These are phyloP conservation scores for Pollimyrus isidori DNA, from an alignment of 2,113 vertebrate species.

Conservation along the genomic window DNA sequence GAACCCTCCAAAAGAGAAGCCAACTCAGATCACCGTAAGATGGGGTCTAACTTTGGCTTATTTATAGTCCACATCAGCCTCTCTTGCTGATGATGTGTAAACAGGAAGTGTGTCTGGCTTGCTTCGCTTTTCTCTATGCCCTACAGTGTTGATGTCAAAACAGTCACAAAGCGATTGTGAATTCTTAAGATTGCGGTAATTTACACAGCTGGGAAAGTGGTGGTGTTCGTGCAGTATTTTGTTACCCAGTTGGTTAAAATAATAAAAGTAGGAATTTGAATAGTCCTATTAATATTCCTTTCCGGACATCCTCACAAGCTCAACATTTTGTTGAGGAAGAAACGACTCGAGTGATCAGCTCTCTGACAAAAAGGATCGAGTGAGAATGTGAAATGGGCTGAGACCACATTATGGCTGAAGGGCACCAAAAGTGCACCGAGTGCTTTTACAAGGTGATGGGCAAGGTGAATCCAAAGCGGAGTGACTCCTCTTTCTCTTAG, in stretches of 20 bases:
- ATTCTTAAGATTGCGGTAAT: not conserved
- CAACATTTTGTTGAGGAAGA: no score
- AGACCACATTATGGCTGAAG: not conserved
- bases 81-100: not conserved
- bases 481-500: no score
- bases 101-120: not conserved
- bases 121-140: not conserved
- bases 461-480: not conserved
- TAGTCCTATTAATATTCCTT: not conserved
- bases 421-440: no score
- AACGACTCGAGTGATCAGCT: no score
- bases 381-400: not conserved
- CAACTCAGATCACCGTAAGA: not conserved
- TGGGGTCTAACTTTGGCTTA: not conserved
- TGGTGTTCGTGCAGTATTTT: not conserved
- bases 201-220: not conserved
- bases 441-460: not conserved
- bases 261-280: not conserved
- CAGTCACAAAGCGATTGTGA: not conserved
- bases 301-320: not conserved
- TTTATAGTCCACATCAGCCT: not conserved
- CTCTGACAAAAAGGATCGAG: not conserved
- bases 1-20: not conserved
- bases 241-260: not conserved
- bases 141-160: not conserved